These are phyloP conservation scores for Eremobia ochroleuca DNA, from an alignment of 2,888 invertebrate genomes.

Conservation along the genomic window DNA sequence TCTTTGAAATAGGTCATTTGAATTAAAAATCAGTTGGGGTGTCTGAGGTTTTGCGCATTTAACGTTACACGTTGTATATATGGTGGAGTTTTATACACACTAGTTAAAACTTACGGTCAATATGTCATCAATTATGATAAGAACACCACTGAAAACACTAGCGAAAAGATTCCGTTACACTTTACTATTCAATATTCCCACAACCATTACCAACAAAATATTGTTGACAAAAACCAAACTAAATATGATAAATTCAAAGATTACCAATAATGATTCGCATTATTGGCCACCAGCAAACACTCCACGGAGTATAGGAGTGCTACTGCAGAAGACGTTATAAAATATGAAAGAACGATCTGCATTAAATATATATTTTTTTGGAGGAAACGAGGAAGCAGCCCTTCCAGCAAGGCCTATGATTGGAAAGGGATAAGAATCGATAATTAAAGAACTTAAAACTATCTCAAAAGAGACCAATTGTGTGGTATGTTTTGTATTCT, in stretches of 20 bases:
- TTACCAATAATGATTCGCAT: not conserved
- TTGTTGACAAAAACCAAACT: conserved; percentile 3
- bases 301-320: conserved; percentile 17
- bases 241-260: not conserved
- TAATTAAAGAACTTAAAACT: not conserved
- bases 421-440: conserved; percentile 6
- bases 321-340: conserved; percentile 8
- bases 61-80: too few species aligned
- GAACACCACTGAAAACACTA: not conserved
- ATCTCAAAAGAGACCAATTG: not conserved
- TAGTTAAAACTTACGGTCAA: not conserved
- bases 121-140: not conserved
- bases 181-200: not conserved
- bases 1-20: too few species aligned
- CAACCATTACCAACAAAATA: conserved; percentile 2
- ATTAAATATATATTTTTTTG: conserved; percentile 17
- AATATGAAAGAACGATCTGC: conserved; percentile 21
- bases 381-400: not conserved
- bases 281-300: conserved; percentile 13
- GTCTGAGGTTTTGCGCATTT: too few species aligned
- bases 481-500: not conserved
- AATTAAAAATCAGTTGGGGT: too few species aligned
- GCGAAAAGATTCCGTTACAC: not conserved
- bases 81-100: not conserved
- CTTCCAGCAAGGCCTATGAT: conserved; percentile 6